These are phyloP conservation scores for Lerema accius DNA, from an alignment of 1,140 invertebrate genomes.

Conservation along the genomic window DNA sequence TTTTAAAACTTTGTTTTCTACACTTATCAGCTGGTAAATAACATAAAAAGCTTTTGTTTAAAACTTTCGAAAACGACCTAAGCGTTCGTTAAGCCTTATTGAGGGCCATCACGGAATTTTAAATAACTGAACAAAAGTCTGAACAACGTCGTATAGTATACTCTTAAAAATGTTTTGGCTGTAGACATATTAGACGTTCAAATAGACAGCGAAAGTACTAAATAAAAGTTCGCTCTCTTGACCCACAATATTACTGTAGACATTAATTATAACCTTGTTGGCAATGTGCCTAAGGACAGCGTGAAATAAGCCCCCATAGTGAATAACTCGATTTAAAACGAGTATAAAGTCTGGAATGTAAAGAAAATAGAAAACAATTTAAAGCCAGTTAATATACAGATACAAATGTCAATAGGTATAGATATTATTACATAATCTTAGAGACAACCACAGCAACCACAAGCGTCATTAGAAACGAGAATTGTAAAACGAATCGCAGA, in stretches of 20 bases:
- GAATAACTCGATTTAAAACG: not conserved
- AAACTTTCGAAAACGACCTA: no score
- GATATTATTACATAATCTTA: no score
- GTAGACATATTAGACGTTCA: not conserved
- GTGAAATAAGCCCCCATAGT: not conserved
- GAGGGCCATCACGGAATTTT: no score
- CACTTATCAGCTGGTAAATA: no score
- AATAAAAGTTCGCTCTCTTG: not conserved
- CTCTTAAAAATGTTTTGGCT: not conserved
- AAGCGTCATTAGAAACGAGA: no score
- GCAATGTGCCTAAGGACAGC: conserved; percentile 2
- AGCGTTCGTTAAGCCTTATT: no score
- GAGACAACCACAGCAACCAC: no score
- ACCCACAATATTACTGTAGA: not conserved
- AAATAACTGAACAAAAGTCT: not conserved
- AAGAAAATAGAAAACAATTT: not conserved
- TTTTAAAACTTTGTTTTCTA: no score
- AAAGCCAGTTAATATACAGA: no score
- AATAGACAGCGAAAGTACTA: not conserved
- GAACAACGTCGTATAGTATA: not conserved
- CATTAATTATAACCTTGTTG: conserved; percentile 9
- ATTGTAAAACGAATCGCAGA: no score
- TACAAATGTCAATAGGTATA: no score
- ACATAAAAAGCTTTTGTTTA: no score
- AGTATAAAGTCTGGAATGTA: not conserved